Evolutionary conservation across 2,113 vertebrate genomes (phyloP).

Genomic region (Mungos mungo): DNA sequence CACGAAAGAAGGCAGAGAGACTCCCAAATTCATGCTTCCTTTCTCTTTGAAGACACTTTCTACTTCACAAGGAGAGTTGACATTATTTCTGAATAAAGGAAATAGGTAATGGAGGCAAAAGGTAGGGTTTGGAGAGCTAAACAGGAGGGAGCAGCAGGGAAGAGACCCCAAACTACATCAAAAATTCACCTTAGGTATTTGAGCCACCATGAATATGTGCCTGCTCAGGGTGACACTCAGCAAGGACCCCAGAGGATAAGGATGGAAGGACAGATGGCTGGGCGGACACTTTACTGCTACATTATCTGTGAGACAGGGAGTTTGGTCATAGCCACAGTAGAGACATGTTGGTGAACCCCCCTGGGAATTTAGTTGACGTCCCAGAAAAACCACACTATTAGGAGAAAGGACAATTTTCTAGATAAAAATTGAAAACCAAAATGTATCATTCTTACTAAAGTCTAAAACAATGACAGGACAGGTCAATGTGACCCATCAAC

Average conservation of each 20-base stretch:
- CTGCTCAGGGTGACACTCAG: background rate
- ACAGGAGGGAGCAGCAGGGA: background rate
- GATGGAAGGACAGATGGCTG: rapidly evolving
- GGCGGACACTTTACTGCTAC: background rate
- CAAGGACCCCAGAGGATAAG: too few relatives aligned
- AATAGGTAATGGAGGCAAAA: background rate
- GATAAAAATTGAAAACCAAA: background rate
- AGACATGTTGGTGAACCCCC: background rate
- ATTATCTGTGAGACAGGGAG: background rate
- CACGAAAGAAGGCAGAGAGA: background rate
- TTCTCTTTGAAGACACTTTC: background rate
- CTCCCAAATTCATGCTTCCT: background rate
- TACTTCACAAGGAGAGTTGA: background rate
- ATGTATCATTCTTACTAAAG: background rate
- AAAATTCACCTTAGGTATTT: background rate
- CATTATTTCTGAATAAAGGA: background rate
- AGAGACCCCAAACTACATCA: background rate
- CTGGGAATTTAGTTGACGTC: background rate
- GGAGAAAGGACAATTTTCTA: background rate
- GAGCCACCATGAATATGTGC: background rate
- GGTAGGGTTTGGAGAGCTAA: background rate
- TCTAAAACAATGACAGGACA: background rate
- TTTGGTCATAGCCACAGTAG: background rate
- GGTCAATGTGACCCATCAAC: background rate
- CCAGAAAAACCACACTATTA: background rate